Evolutionary conservation across 2,797 vertebrate genomes (phyloP).

Genomic region (Percopsis omiscomaycus): DNA sequence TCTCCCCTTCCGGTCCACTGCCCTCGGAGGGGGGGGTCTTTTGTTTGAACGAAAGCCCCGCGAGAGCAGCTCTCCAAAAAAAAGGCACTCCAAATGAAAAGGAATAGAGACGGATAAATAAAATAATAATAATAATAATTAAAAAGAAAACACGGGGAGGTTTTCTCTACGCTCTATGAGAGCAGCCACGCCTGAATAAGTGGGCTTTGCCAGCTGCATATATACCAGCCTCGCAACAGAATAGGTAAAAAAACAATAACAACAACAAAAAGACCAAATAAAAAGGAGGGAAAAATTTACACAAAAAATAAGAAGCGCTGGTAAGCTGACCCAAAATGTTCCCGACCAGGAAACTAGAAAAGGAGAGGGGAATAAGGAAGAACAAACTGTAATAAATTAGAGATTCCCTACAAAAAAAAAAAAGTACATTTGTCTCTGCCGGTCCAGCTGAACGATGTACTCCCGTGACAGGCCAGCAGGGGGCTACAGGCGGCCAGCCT

Average conservation of each 20-base stretch:
- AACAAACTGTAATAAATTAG: slow-evolving; percentile 83
- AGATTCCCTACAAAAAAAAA: slow-evolving; percentile 76
- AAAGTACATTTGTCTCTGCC: slow-evolving; percentile 59
- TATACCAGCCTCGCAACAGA: slow-evolving; percentile 81
- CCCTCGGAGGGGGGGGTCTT: slow-evolving; percentile 54
- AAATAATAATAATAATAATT: slow-evolving; percentile 67
- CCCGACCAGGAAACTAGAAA: slow-evolving; percentile 78
- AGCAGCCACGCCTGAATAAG: slow-evolving; percentile 87
- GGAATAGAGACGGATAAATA: slow-evolving; percentile 48
- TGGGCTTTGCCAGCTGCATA: slow-evolving; percentile 87
- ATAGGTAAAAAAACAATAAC: slow-evolving; percentile 34
- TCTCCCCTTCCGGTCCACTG: slow-evolving; percentile 66
- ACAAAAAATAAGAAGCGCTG: slow-evolving; percentile 80
- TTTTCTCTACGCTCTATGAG: slow-evolving; percentile 89
- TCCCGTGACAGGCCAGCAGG: slow-evolving; percentile 42
- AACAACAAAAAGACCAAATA: slow-evolving; percentile 48
- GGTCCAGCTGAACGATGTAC: slow-evolving; percentile 40
- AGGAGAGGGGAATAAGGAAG: slow-evolving; percentile 69
- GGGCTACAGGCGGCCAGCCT: slow-evolving; percentile 59
- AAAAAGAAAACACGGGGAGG: slow-evolving; percentile 32
- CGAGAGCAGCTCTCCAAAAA: slow-evolving; percentile 93
- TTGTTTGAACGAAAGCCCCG: slow-evolving; percentile 77
- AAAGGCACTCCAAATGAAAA: slow-evolving; percentile 99
- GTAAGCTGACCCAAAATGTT: slow-evolving; percentile 85
- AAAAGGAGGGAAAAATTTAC: neutral